A percentile compares a stretch with the other conserved stretches of the same genome.
phyloP scores from a whole-genome alignment of 2,888 invertebrate species.

The Entomobrya multifasciata region DNA sequence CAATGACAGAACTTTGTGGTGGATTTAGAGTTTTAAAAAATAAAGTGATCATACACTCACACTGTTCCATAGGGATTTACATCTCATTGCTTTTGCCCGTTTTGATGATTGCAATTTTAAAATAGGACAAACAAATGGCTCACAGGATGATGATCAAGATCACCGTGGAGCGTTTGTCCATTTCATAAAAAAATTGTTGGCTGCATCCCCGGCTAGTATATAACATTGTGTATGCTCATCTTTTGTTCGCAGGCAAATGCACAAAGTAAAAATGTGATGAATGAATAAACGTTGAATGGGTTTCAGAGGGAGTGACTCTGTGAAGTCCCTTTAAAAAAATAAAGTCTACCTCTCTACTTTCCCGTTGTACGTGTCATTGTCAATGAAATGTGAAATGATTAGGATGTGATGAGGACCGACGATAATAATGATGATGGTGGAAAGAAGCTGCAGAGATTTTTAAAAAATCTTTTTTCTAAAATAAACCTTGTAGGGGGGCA shows the following conservation, averaged over 20 bases:
- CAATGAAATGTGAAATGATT: conserved; percentile 66
- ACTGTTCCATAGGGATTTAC: conserved; percentile 52
- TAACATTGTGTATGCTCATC: conserved; percentile 45
- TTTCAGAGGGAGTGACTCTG: conserved; percentile 66
- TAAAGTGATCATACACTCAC: conserved; percentile 66
- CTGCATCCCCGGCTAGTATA: background rate
- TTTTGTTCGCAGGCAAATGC: conserved; percentile 77
- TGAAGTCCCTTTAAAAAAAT: conserved; percentile 48
- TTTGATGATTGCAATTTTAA: conserved; percentile 54
- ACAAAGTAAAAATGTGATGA: conserved; percentile 58
- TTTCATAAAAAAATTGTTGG: background rate
- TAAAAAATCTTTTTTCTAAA: conserved; percentile 6
- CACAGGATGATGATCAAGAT: background rate
- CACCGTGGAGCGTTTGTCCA: conserved; percentile 29
- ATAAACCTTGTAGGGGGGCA: conserved; percentile 59
- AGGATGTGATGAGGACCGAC: too few relatives aligned
- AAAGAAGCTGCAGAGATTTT: conserved; percentile 20
- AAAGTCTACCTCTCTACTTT: background rate
- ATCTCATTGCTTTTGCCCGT: background rate
- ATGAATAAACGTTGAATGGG: background rate
- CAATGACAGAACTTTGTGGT: conserved; percentile 67
- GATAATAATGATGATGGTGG: conserved; percentile 41
- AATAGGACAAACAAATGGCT: conserved; percentile 59
- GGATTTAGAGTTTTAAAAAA: conserved; percentile 58
- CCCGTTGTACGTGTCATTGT: conserved; percentile 59